phyloP scores from a whole-genome alignment of 2,888 invertebrate species.

The Tiliacea aurago region DNA sequence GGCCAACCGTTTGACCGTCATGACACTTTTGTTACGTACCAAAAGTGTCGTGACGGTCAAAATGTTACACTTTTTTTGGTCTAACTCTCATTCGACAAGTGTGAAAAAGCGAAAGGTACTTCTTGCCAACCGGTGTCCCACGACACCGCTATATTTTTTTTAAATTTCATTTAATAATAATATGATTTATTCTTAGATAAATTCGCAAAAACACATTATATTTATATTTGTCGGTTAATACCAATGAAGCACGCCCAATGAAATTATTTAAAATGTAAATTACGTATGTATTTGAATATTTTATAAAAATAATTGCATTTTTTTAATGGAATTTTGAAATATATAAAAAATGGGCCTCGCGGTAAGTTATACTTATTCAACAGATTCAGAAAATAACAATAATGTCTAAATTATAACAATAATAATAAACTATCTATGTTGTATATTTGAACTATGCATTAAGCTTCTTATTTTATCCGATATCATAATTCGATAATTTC shows the following conservation, averaged over 20 bases:
- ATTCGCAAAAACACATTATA: background rate
- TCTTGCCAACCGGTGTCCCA: too few relatives aligned
- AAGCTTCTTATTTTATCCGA: slow-evolving; percentile 71
- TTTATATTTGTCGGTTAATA: background rate
- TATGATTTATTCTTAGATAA: background rate
- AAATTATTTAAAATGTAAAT: background rate
- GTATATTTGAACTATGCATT: slow-evolving; percentile 69
- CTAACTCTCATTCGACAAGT: too few relatives aligned
- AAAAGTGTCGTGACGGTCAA: too few relatives aligned
- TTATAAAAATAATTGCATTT: slow-evolving; percentile 1
- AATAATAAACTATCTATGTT: slow-evolving; percentile 46
- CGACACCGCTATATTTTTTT: too few relatives aligned
- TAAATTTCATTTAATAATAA: background rate
- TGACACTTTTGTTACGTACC: too few relatives aligned
- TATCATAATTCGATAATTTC: slow-evolving; percentile 71
- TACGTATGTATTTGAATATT: background rate
- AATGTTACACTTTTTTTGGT: too few relatives aligned
- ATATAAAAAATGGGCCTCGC: background rate
- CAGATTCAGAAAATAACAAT: slow-evolving; percentile 16
- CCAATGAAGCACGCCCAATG: background rate
- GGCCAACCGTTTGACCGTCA: too few relatives aligned
- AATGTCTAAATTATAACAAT: slow-evolving; percentile 30
- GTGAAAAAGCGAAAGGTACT: too few relatives aligned
- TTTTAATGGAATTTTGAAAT: background rate
- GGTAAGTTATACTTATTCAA: background rate